These are phyloP conservation scores for Lordiphosa collinella DNA, from an alignment of 1,140 invertebrate species.

Conservation along the genomic window DNA sequence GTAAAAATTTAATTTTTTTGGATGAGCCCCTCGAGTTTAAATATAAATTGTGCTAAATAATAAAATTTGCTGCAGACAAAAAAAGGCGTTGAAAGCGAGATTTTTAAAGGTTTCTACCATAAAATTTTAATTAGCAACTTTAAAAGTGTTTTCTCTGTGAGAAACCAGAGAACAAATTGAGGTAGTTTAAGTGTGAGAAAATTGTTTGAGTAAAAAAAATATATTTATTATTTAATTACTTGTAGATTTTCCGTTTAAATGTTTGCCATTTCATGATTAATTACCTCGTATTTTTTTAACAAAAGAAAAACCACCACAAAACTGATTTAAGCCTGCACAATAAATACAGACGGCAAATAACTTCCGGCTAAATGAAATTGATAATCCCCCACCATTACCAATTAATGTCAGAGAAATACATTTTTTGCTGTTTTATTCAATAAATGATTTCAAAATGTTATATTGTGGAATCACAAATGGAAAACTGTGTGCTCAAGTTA, in stretches of 20 bases:
- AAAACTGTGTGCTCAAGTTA: slow-evolving; percentile 7
- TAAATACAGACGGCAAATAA: slow-evolving; percentile 33
- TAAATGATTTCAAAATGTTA: too few species aligned
- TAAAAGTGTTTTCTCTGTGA: too few species aligned
- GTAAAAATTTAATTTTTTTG: not conserved
- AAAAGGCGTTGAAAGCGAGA: slow-evolving; percentile 1
- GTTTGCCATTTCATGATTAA: too few species aligned
- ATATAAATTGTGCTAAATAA: slow-evolving; percentile 12
- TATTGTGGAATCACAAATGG: not conserved
- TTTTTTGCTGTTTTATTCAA: slow-evolving; percentile 5
- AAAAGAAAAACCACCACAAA: not conserved
- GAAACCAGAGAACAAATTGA: too few species aligned
- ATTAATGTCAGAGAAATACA: slow-evolving; percentile 2
- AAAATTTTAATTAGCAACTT: slow-evolving; percentile 5
- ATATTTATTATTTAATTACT: too few species aligned
- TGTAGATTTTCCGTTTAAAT: too few species aligned
- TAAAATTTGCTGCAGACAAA: not conserved
- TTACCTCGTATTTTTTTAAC: too few species aligned
- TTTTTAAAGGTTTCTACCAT: not conserved
- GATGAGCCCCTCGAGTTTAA: slow-evolving; percentile 3
- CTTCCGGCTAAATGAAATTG: slow-evolving; percentile 36
- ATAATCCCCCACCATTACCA: slow-evolving; percentile 16
- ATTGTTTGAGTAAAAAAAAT: too few species aligned
- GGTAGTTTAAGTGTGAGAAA: too few species aligned
- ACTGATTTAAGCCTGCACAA: slow-evolving; percentile 12